phyloP scores from a whole-genome alignment of 2,797 vertebrate genomes.

The Catharus ustulatus region DNA sequence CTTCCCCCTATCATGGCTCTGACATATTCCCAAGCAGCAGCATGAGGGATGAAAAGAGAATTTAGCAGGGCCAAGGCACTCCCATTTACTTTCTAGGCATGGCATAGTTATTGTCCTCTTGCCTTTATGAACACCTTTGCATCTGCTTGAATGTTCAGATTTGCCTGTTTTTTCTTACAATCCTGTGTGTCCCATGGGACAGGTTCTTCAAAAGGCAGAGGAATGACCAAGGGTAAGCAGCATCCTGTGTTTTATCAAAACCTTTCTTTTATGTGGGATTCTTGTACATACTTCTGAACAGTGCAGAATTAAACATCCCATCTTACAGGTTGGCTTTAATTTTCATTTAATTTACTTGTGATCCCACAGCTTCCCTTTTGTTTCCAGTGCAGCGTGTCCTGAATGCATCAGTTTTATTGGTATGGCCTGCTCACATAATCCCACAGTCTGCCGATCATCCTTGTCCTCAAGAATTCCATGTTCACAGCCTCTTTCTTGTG shows the following conservation, averaged over 20 bases:
- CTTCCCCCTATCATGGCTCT: not conserved
- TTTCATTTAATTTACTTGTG: not conserved
- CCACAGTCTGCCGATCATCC: not conserved
- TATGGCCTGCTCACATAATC: not conserved
- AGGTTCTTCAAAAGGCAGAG: not conserved
- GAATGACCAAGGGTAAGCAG: not conserved
- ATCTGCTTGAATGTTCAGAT: not conserved
- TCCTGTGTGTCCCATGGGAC: not conserved
- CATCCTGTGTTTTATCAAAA: not conserved
- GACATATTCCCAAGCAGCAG: not conserved
- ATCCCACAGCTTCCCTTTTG: not conserved
- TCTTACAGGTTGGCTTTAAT: not conserved
- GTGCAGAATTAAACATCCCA: not conserved
- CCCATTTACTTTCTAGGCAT: not conserved
- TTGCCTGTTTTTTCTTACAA: not conserved
- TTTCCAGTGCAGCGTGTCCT: not conserved
- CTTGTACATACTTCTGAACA: not conserved
- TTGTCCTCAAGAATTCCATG: not conserved
- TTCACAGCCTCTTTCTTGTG: not conserved
- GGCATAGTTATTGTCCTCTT: not conserved
- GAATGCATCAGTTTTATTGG: not conserved
- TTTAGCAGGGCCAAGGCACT: not conserved
- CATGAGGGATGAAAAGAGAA: not conserved
- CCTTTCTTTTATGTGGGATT: not conserved
- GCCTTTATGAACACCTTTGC: not conserved